Conservation (phyloP, 2,888 invertebrate species). For the Leptinotarsa peninsularis region DNA sequence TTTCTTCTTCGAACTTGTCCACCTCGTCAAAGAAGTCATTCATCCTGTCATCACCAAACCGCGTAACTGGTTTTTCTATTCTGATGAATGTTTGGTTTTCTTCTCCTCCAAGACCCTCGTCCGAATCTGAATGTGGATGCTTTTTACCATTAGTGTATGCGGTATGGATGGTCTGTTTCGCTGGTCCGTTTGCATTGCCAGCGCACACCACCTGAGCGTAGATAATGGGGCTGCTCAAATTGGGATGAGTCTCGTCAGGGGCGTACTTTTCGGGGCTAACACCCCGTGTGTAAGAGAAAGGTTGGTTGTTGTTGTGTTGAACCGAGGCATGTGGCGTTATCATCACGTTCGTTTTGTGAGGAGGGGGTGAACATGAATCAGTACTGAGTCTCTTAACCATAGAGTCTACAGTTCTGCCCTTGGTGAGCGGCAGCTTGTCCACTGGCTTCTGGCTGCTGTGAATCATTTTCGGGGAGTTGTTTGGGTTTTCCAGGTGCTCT, state of each 20-base stretch:
- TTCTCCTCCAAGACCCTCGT: conserved; percentile 83
- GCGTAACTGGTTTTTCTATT: conserved; percentile 57
- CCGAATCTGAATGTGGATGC: conserved; percentile 78
- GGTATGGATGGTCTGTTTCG: conserved; percentile 70
- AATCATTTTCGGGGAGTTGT: conserved; percentile 70
- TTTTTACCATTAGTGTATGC: conserved; percentile 65
- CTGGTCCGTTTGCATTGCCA: conserved; percentile 58
- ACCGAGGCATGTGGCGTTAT: conserved; percentile 73
- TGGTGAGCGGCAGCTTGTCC: conserved; percentile 76
- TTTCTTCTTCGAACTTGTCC: conserved; percentile 67
- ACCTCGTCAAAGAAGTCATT: conserved; percentile 56
- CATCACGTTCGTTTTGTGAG: conserved; percentile 69
- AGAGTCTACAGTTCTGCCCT: conserved; percentile 80
- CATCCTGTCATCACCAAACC: conserved; percentile 66
- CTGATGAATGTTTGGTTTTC: conserved; percentile 66
- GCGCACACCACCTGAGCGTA: conserved; percentile 81
- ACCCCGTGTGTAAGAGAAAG: conserved; percentile 82
- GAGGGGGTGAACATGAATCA: conserved; percentile 77
- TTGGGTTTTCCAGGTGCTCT: conserved; percentile 66
- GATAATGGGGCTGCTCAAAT: conserved; percentile 71
- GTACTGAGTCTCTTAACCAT: conserved; percentile 81
- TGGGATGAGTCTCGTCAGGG: conserved; percentile 58
- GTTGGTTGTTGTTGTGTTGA: conserved; percentile 79
- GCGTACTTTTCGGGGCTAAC: conserved; percentile 65
- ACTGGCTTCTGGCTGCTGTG: conserved; percentile 80